Percentiles rank a stretch among this genome's conserved stretches.
Conservation (phyloP, 2,113 vertebrate genomes). For the Podocnemis expansa region DNA sequence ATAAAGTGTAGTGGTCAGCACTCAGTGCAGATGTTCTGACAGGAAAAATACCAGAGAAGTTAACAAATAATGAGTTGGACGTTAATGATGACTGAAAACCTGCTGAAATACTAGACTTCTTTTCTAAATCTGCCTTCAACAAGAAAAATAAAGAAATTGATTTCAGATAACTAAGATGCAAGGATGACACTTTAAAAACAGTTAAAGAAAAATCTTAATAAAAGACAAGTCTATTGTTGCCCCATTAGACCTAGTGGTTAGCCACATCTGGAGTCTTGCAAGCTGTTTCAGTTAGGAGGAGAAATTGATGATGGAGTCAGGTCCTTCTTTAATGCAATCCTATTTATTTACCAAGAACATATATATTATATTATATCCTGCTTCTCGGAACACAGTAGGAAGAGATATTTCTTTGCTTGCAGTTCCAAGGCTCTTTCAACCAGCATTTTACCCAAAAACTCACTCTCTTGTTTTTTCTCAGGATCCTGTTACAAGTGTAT, state of each 20-base stretch:
- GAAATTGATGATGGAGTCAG: slow-evolving; percentile 17
- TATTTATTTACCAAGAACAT: slow-evolving; percentile 11
- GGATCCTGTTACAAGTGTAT: background rate
- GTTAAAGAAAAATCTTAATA: background rate
- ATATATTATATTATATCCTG: background rate
- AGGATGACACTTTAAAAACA: background rate
- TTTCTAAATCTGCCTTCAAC: background rate
- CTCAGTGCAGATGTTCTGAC: background rate
- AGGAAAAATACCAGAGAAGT: background rate
- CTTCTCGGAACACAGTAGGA: background rate
- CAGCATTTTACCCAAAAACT: background rate
- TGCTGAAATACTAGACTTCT: background rate
- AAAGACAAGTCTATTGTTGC: background rate
- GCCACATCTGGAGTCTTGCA: background rate
- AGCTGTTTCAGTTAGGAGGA: background rate
- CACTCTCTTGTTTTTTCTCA: background rate
- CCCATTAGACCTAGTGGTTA: background rate
- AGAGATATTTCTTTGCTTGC: background rate
- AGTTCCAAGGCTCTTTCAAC: background rate
- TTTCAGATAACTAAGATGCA: background rate
- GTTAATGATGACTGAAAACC: background rate
- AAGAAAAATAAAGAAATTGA: background rate
- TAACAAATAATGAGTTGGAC: background rate
- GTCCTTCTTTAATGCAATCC: background rate
- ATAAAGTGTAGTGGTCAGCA: background rate